Percentiles rank a stretch among this genome's conserved stretches.
Conservation (phyloP, 2,797 vertebrate genomes). For the Zonotrichia albicollis region DNA sequence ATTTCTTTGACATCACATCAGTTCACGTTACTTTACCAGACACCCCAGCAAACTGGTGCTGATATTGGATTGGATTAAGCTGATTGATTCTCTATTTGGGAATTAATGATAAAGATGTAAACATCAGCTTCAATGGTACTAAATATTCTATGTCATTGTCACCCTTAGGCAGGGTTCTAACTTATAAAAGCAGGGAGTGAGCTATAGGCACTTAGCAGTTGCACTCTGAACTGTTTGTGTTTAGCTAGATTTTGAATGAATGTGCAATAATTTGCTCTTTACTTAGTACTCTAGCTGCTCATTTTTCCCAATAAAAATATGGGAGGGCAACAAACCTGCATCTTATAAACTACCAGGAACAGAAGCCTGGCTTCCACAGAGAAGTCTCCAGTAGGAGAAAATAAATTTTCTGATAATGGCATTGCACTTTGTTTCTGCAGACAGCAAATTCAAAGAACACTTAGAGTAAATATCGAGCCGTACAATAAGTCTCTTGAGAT, state of each 20-base stretch:
- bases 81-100: not conserved
- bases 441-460: conserved; percentile 30
- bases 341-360: not conserved
- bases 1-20: not conserved
- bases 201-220: not conserved
- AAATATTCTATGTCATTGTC: not conserved
- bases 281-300: not conserved
- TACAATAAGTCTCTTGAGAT: not conserved
- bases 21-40: not conserved
- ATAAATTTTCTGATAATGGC: conserved; percentile 36
- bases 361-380: not conserved
- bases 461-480: conserved; percentile 26
- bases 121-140: not conserved
- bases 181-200: not conserved
- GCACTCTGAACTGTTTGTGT: not conserved
- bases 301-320: not conserved
- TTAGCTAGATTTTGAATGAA: not conserved
- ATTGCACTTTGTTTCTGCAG: conserved; percentile 21
- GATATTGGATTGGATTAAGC: not conserved
- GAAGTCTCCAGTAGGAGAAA: not conserved
- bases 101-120: not conserved
- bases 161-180: not conserved
- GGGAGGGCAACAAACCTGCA: not conserved
- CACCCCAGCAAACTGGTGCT: not conserved
- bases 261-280: not conserved